Evolutionary conservation across 1,140 invertebrate genomes (phyloP).

Genomic region (Apis cerana): DNA sequence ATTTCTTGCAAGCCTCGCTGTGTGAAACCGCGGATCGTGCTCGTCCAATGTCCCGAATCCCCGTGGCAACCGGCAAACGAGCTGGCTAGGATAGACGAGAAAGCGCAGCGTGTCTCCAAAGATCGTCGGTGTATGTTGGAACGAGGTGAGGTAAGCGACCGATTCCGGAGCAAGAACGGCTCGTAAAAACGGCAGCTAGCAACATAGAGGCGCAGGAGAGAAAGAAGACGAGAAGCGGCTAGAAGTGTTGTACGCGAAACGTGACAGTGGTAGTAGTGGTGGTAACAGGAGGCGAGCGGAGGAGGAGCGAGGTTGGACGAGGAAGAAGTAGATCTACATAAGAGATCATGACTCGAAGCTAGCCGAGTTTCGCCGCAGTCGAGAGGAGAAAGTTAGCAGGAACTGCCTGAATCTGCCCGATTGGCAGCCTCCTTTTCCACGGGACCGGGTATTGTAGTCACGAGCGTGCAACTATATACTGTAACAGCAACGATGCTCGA

Average conservation of each 20-base stretch:
- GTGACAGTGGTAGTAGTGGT: not conserved
- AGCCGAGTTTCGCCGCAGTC: constrained; percentile 71
- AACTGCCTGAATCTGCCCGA: constrained; percentile 71
- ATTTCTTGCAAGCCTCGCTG: constrained; percentile 1
- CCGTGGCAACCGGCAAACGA: constrained; percentile 20
- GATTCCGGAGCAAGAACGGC: constrained; percentile 59
- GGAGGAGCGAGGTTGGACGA: not conserved
- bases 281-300: not conserved
- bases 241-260: not conserved
- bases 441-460: constrained; percentile 68
- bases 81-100: constrained; percentile 41
- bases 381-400: constrained; percentile 75
- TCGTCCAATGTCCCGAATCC: constrained; percentile 22
- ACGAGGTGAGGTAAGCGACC: constrained; percentile 55
- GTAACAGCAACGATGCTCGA: constrained; percentile 53
- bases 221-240: constrained; percentile 35
- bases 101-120: constrained; percentile 57
- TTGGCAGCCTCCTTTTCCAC: constrained; percentile 67
- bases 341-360: constrained; percentile 74
- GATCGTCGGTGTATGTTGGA: constrained; percentile 50
- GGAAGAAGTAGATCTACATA: constrained; percentile 66
- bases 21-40: constrained; percentile 44
- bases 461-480: constrained; percentile 60
- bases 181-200: constrained; percentile 44
- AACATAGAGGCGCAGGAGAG: constrained; percentile 16